Evolutionary conservation across 2,113 vertebrate species (phyloP).

Genomic region (Engraulis encrasicolus): DNA sequence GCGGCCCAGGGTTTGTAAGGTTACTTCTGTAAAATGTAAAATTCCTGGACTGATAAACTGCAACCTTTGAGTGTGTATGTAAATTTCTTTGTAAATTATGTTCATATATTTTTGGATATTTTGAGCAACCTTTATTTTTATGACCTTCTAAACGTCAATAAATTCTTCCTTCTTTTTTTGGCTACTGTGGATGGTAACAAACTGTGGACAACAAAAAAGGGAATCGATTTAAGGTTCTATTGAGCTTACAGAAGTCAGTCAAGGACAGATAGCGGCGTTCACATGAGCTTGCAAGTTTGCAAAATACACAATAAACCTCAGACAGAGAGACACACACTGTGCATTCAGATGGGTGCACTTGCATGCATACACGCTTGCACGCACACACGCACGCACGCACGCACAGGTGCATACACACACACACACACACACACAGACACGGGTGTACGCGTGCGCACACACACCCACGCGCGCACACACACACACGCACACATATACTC

Average conservation of each 20-base stretch:
- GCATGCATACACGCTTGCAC: conserved; percentile 20
- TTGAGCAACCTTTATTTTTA: conserved; percentile 27
- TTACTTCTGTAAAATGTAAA: neutral
- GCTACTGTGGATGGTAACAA: neutral
- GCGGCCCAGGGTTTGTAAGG: too few species aligned
- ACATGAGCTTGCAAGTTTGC: neutral
- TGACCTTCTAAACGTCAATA: conserved; percentile 1
- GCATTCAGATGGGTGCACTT: neutral
- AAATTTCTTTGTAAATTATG: neutral
- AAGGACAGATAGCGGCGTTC: neutral
- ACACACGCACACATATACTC: conserved; percentile 27
- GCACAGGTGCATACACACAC: neutral
- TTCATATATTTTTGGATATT: neutral
- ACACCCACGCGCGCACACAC: neutral
- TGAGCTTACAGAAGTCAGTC: neutral
- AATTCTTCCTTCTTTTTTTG: neutral
- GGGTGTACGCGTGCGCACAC: too few species aligned
- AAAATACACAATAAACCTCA: neutral
- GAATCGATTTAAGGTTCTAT: neutral
- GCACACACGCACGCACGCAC: conserved; percentile 17
- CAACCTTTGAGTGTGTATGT: neutral
- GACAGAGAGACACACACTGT: too few species aligned
- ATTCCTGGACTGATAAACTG: neutral
- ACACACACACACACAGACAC: neutral
- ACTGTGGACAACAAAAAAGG: neutral